phyloP scores from a whole-genome alignment of 2,888 invertebrate species.

The Drosophila koepferae region DNA sequence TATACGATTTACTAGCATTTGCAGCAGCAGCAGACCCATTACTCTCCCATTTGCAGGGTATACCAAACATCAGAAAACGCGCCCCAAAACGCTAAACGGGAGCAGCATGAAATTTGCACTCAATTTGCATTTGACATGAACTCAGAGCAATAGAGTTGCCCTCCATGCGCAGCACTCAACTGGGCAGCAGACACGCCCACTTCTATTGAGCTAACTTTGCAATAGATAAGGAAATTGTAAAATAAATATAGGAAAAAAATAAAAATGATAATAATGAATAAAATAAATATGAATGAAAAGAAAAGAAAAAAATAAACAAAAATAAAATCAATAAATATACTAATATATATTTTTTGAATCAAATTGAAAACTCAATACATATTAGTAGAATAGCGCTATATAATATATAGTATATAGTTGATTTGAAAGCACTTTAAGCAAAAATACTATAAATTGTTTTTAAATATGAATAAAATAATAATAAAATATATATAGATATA shows the following conservation, averaged over 20 bases:
- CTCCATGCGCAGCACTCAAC: not conserved
- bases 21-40: not conserved
- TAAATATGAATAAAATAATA: too few relatives aligned
- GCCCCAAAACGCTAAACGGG: slow-evolving; percentile 27
- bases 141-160: slow-evolving; percentile 47
- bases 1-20: not conserved
- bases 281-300: not conserved
- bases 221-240: too few relatives aligned
- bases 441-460: too few relatives aligned
- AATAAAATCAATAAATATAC: not conserved
- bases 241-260: not conserved
- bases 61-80: slow-evolving; percentile 28
- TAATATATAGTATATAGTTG: too few relatives aligned
- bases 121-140: slow-evolving; percentile 39
- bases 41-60: slow-evolving; percentile 13
- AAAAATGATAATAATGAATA: not conserved
- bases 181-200: slow-evolving; percentile 2
- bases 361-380: not conserved
- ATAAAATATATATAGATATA: not conserved
- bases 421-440: too few relatives aligned
- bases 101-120: slow-evolving; percentile 48
- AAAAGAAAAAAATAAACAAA: not conserved
- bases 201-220: not conserved
- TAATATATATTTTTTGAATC: not conserved
- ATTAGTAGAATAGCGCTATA: too few relatives aligned